These are phyloP conservation scores for Lacanobia wlatinum DNA, from an alignment of 2,888 invertebrate genomes.

Conservation along the genomic window DNA sequence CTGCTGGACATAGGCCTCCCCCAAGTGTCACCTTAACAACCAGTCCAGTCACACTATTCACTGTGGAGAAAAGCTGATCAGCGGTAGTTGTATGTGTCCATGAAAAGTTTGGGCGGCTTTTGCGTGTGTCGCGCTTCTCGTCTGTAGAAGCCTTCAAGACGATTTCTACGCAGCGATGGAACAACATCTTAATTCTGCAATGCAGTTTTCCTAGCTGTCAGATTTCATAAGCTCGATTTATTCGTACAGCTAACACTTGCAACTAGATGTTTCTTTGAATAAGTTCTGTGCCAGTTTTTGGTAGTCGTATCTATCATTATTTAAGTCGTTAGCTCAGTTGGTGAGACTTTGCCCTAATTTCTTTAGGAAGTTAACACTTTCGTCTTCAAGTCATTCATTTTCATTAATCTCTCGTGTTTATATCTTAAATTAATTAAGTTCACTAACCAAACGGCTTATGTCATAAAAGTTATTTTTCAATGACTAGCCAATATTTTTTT, in stretches of 20 bases:
- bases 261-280: slow-evolving; percentile 19
- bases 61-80: no score
- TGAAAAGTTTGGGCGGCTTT: no score
- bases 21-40: no score
- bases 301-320: slow-evolving; percentile 1
- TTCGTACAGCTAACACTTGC: slow-evolving; percentile 26
- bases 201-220: slow-evolving; percentile 70
- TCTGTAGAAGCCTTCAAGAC: no score
- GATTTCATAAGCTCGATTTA: slow-evolving; percentile 56
- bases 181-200: slow-evolving; percentile 57
- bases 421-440: no score
- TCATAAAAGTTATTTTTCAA: not conserved
- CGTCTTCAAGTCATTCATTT: not conserved
- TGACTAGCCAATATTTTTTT: no score
- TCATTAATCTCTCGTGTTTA: no score
- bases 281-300: slow-evolving; percentile 10
- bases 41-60: no score
- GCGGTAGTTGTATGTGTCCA: no score
- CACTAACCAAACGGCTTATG: no score
- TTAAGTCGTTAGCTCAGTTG: not conserved
- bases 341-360: not conserved
- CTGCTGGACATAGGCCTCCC: no score
- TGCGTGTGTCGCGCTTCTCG: no score
- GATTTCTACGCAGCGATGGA: slow-evolving; percentile 13
- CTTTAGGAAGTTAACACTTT: not conserved